Conservation (phyloP, 2,888 invertebrate species). For the Oithona nana region DNA sequence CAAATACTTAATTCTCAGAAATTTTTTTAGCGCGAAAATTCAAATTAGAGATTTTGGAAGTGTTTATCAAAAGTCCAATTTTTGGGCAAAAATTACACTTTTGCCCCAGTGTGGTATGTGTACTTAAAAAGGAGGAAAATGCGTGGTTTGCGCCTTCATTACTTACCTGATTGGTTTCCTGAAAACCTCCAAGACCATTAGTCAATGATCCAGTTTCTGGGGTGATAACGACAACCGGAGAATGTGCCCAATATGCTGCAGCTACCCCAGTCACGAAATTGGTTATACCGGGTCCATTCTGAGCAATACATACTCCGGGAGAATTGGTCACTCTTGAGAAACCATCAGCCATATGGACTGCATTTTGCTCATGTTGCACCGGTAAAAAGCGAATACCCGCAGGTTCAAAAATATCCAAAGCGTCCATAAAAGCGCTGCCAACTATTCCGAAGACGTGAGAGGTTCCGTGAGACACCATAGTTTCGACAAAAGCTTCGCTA, state of each 20-base stretch:
- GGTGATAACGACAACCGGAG: conserved; percentile 16
- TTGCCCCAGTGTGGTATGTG: no score
- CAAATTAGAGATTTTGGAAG: no score
- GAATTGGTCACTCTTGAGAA: conserved; percentile 8
- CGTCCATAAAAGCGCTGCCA: conserved; percentile 17
- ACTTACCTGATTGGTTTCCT: background rate
- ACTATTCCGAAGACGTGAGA: conserved; percentile 16
- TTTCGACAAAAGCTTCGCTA: conserved; percentile 14
- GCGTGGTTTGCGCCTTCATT: no score
- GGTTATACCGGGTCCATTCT: conserved; percentile 17
- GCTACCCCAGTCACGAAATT: conserved; percentile 17
- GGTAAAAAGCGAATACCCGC: conserved; percentile 17
- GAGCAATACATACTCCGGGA: conserved; percentile 15
- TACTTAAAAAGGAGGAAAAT: no score
- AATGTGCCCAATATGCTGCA: conserved; percentile 17
- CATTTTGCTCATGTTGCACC: conserved; percentile 17
- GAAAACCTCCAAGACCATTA: conserved; percentile 13
- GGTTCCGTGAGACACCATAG: conserved; percentile 9
- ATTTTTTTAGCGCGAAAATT: no score
- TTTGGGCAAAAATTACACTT: no score
- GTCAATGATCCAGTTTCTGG: conserved; percentile 17
- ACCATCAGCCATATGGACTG: conserved; percentile 18
- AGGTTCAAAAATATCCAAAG: conserved; percentile 15
- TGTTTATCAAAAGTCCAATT: no score
- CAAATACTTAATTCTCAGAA: no score